Evolutionary conservation across 2,797 vertebrate genomes (phyloP), one percentile per base, ranked within the genome.

Genomic region (Philypnodon macrostomus): DNA sequence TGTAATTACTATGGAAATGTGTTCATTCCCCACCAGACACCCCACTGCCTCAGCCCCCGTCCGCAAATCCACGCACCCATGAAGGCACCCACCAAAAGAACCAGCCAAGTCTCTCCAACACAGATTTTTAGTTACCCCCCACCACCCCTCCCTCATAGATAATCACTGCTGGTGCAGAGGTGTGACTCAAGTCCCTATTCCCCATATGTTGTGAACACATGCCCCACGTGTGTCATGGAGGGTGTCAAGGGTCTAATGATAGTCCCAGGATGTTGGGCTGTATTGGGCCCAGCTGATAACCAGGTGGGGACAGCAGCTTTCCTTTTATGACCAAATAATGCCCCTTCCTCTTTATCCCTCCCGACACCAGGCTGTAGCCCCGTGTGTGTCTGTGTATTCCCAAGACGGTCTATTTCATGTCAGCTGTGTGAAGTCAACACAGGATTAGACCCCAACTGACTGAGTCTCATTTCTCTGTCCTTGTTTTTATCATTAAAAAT

Each of bases 1-100:
- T 75, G 78, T 88, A 85, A 88, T 87, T 88, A 87, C 84, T 84
- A 87, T 87, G 85, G 85, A 88, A 87, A 88, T 87, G 82, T 85
- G 77, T 86, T 80, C 76, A 77, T 83, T 80, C 73, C 81, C 77
- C 80, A 69, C 80, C 78, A 85, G 62, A 72, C 58, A 67, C 67
- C 39, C 39, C 14, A 14, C 33, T 14, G n/a, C n/a, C n/a, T n/a
- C n/a, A n/a, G n/a, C n/a, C 24, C 39, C 39, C 39, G 39, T 41
- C 39, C 39, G 39, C 27, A 41, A 16, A 41, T n/a, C 23, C 39
- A 41, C n/a, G 39, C 75, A 73, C 51, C 37, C 61, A 10, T 44
- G 44, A 42, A 52, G 51, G 61, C 66, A 52, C 63, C 61, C 52
- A 40, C 31, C 12, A 13, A 58, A 55, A 35, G 38, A 76, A 40